phyloP scores from a whole-genome alignment of 2,888 invertebrate genomes.

The Meteorus cinctellus region DNA sequence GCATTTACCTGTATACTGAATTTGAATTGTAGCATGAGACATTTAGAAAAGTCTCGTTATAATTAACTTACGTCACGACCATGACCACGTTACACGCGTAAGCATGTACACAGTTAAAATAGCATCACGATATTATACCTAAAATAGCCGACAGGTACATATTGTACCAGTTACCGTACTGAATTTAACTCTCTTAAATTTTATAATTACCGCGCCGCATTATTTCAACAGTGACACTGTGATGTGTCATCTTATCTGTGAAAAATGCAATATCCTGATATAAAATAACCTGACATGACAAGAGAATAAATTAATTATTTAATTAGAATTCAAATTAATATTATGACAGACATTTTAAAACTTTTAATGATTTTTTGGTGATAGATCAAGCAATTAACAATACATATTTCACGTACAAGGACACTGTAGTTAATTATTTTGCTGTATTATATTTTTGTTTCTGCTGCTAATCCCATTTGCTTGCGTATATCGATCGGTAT shows the following conservation, averaged over 20 bases:
- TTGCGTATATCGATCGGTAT: conserved; percentile 70
- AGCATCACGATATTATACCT: conserved; percentile 51
- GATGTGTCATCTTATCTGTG: not conserved
- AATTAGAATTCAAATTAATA: not conserved
- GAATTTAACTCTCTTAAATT: conserved; percentile 39
- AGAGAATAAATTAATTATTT: not conserved
- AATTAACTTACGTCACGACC: conserved; percentile 62
- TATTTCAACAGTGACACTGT: conserved; percentile 19
- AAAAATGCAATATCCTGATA: not conserved
- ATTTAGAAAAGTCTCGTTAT: conserved; percentile 55
- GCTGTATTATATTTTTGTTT: conserved; percentile 73
- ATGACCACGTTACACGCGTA: conserved; percentile 57
- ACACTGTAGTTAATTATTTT: conserved; percentile 88
- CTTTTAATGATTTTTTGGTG: too few relatives aligned
- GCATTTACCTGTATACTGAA: conserved; percentile 46
- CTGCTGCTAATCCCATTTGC: conserved; percentile 69
- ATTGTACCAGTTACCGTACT: conserved; percentile 53
- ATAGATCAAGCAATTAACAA: not conserved
- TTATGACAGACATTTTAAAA: too few relatives aligned
- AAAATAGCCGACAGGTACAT: conserved; percentile 52
- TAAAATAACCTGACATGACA: not conserved
- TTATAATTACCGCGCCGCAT: conserved; percentile 33
- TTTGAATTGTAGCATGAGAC: conserved; percentile 46
- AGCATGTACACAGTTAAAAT: conserved; percentile 44
- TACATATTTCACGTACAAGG: conserved; percentile 75